Conservation (phyloP, 2,888 invertebrate species). For the Philereme vetulata region DNA sequence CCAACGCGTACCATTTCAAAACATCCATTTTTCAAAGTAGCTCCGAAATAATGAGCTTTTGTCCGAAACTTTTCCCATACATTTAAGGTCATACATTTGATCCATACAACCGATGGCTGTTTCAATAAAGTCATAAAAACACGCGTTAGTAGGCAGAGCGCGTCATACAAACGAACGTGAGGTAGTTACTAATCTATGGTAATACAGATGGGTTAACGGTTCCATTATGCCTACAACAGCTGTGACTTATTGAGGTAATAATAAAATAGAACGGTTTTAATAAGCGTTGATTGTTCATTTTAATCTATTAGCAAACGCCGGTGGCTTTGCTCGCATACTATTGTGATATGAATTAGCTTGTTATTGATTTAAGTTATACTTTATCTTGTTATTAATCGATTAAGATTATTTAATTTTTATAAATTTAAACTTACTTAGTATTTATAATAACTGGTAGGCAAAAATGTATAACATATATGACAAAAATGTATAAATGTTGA, state of each 20-base stretch:
- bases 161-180: constrained; percentile 64
- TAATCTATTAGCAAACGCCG: constrained; percentile 10
- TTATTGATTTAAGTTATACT: too few species aligned
- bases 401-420: too few species aligned
- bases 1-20: constrained; percentile 34
- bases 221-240: constrained; percentile 53
- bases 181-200: constrained; percentile 57
- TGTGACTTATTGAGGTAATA: constrained; percentile 38
- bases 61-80: constrained; percentile 40
- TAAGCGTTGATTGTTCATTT: constrained; percentile 27
- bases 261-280: constrained; percentile 38
- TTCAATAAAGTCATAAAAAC: constrained; percentile 82
- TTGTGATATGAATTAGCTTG: too few species aligned
- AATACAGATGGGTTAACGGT: constrained; percentile 54
- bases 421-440: too few species aligned
- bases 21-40: constrained; percentile 39
- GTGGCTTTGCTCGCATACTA: too few species aligned
- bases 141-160: constrained; percentile 65
- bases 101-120: constrained; percentile 69
- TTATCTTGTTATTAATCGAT: too few species aligned
- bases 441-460: too few species aligned
- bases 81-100: constrained; percentile 56
- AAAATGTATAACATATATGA: too few species aligned
- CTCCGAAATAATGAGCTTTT: constrained; percentile 41
- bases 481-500: too few species aligned